phyloP scores from a whole-genome alignment of 2,113 vertebrate genomes.

The Heterocephalus glaber region DNA sequence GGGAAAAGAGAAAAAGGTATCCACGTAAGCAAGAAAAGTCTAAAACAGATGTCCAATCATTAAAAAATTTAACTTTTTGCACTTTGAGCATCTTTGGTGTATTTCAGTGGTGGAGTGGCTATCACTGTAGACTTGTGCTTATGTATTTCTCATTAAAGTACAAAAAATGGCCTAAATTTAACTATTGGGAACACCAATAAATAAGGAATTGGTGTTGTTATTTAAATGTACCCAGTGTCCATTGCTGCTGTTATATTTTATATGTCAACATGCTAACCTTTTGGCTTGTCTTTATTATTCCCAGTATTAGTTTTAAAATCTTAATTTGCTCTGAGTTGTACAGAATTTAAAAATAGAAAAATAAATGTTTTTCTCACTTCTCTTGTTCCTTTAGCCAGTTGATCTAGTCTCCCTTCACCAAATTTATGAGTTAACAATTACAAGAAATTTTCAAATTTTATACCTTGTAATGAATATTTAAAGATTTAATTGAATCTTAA shows the following conservation, averaged over 20 bases:
- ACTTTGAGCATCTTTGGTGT: constrained; percentile 31
- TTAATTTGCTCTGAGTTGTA: constrained; percentile 48
- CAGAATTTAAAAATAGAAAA: neutral
- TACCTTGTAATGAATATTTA: constrained; percentile 43
- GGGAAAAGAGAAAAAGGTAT: neutral
- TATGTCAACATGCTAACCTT: neutral
- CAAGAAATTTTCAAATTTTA: constrained; percentile 26
- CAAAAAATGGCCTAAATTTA: neutral
- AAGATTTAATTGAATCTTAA: constrained; percentile 53
- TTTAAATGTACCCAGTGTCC: neutral
- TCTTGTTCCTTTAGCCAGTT: neutral
- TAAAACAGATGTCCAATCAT: neutral
- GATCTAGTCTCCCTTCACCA: neutral
- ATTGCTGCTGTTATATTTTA: neutral
- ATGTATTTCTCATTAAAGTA: neutral
- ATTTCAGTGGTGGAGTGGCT: neutral
- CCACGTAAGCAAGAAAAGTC: neutral
- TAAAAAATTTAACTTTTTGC: constrained; percentile 10
- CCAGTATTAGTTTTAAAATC: constrained; percentile 20
- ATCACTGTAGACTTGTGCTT: neutral
- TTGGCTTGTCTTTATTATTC: constrained; percentile 45
- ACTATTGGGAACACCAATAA: neutral
- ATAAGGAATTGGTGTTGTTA: neutral
- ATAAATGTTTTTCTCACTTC: neutral
- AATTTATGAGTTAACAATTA: neutral